These are phyloP conservation scores for Tridacna crocea DNA, from an alignment of 2,888 invertebrate species.

Conservation along the genomic window DNA sequence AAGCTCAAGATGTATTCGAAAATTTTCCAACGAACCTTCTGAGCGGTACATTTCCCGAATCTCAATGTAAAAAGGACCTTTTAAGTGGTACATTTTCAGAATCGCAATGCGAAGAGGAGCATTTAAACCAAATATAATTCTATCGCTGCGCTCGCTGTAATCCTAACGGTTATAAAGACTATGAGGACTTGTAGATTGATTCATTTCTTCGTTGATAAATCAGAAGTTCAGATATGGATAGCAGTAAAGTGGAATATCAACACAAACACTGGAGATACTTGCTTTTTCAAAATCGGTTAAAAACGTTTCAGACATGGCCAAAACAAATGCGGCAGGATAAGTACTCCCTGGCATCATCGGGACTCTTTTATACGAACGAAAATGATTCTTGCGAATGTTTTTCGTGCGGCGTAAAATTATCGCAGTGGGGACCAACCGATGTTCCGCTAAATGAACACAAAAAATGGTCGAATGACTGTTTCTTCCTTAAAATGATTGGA, in stretches of 20 bases:
- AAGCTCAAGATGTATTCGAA: neutral
- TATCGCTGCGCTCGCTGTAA: conserved; percentile 3
- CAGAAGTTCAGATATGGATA: conserved; percentile 1
- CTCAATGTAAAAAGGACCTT: neutral
- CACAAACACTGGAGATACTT: conserved; percentile 10
- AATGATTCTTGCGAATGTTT: conserved; percentile 22
- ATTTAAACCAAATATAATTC: conserved; percentile 4
- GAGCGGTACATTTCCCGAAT: conserved; percentile 6
- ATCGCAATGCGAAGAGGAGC: neutral
- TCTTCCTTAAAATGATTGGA: conserved; percentile 32
- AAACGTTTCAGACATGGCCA: conserved; percentile 20
- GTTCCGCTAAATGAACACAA: conserved; percentile 17
- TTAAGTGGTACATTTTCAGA: conserved; percentile 13
- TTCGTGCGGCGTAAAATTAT: conserved; percentile 23
- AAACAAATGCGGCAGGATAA: conserved; percentile 15
- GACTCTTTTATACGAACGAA: conserved; percentile 21
- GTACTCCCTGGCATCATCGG: conserved; percentile 4
- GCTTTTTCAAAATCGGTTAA: conserved; percentile 5
- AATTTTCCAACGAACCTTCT: conserved; percentile 5
- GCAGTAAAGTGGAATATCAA: conserved; percentile 10
- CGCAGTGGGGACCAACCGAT: conserved; percentile 8
- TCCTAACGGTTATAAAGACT: conserved; percentile 21
- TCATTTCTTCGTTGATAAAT: neutral
- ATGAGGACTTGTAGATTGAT: conserved; percentile 3
- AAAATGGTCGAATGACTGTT: conserved; percentile 24